Evolutionary conservation across 2,888 invertebrate species (phyloP), one percentile per base, ranked within the genome.

Genomic region (Strigamia maritima): DNA sequence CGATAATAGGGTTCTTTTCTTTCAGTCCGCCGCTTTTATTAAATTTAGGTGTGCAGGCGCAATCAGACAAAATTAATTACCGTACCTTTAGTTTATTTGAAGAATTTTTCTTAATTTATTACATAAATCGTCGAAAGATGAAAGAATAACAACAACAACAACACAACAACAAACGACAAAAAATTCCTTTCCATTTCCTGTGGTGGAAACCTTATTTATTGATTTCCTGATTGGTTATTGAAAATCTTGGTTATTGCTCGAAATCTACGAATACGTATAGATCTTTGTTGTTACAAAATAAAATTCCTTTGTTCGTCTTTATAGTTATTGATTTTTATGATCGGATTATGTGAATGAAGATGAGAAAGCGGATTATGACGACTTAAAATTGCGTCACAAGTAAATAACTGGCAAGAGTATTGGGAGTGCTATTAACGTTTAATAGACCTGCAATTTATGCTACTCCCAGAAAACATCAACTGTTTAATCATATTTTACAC

Each of bases 311-410:
- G 60, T 65, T 65, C 60, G 24, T 65, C n/a, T 7, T 65, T 65
- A 65, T 65, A 65, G 60, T 65, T 65, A 65, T 65, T 65, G 60
- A 65, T 65, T 65, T 65, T 65, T 65, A 24, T 65, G 60, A 65
- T 65, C 60, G 60, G 60, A 65, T 65, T 65, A 65, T 19, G 60
- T 65, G 60, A 22, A 24, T 65, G 60, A 65, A 65, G 60, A 65
- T 65, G 60, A 65, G 60, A 65, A 65, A 65, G 60, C 19, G 60
- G 60, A 65, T 65, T 65, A 65, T 22, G 24, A 65, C 60, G 60
- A 65, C 60, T 65, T 65, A 19, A 7, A 16, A 65, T 65, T 65
- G 24, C 22, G 22, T 65, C 22, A 65, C 22, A 65, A 65, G 22
- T 65, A 65, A 65, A 24, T 65, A 65, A 65, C 22, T 44, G n/a